phyloP scores from a whole-genome alignment of 2,797 vertebrate species.

The Percopsis omiscomaycus region DNA sequence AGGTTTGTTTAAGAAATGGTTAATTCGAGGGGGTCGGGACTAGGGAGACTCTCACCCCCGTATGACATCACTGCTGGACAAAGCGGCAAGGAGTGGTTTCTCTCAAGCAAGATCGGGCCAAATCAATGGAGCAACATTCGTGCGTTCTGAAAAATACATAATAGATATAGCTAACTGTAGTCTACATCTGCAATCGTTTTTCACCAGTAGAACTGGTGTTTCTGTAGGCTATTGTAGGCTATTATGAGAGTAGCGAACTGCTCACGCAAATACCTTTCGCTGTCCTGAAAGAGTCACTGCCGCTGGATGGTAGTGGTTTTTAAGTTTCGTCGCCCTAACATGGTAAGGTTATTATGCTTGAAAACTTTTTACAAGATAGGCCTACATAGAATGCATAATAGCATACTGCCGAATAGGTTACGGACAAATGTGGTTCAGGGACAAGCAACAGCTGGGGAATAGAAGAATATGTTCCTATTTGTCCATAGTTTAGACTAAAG shows the following conservation, averaged over 20 bases:
- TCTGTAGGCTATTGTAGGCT: neutral
- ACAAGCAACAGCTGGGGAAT: constrained; percentile 53
- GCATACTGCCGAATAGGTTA: neutral
- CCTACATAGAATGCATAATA: neutral
- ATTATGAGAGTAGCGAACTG: constrained; percentile 30
- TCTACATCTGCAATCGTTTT: neutral
- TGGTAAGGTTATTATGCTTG: constrained; percentile 59
- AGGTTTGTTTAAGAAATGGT: constrained; percentile 34
- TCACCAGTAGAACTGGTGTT: neutral
- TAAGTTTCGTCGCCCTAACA: constrained; percentile 57
- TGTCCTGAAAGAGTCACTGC: constrained; percentile 38
- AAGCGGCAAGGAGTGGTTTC: constrained; percentile 75
- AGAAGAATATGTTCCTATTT: neutral
- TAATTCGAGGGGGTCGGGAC: constrained; percentile 49
- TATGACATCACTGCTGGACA: constrained; percentile 73
- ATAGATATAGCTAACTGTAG: neutral
- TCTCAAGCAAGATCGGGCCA: constrained; percentile 36
- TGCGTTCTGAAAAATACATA: constrained; percentile 14
- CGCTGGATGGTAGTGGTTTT: constrained; percentile 55
- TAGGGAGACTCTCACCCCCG: constrained; percentile 15
- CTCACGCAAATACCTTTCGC: constrained; percentile 28
- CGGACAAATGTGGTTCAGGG: constrained; percentile 12
- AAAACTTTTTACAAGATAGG: neutral
- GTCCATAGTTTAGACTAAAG: neutral
- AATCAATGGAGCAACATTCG: constrained; percentile 59